These are phyloP conservation scores for Sinocyclocheilus rhinocerous DNA, from an alignment of 2,113 vertebrate genomes.

Conservation along the genomic window DNA sequence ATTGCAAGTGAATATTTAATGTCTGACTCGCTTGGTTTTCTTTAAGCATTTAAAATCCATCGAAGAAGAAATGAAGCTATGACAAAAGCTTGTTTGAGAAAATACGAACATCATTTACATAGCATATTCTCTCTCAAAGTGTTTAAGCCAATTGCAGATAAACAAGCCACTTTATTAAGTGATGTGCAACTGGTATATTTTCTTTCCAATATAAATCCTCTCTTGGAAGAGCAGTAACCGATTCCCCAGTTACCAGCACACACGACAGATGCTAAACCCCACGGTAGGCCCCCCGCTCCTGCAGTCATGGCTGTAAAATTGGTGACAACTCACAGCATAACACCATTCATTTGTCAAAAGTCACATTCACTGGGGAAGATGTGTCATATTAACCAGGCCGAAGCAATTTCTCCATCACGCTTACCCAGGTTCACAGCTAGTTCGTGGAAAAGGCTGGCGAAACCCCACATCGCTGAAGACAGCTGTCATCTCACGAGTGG, in stretches of 20 bases:
- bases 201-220: constrained; percentile 12
- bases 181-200: neutral
- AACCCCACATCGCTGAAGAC: constrained; percentile 59
- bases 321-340: constrained; percentile 65
- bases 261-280: constrained; percentile 32
- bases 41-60: constrained; percentile 16
- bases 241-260: constrained; percentile 5
- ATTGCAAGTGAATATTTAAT: constrained; percentile 15
- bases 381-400: constrained; percentile 67
- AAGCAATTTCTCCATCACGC: constrained; percentile 61
- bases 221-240: neutral
- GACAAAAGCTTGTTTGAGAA: neutral
- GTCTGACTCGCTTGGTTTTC: neutral
- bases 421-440: constrained; percentile 57
- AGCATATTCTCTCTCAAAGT: neutral
- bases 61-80: constrained; percentile 1
- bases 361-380: constrained; percentile 64
- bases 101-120: neutral
- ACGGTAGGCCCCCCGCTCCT: neutral
- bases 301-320: constrained; percentile 35
- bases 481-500: constrained; percentile 66
- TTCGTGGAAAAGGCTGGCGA: constrained; percentile 57
- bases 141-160: constrained; percentile 2
- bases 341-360: constrained; percentile 70
- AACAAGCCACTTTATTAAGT: constrained; percentile 13